Percentiles rank a stretch among this genome's conserved stretches.
Conservation (phyloP, 2,797 vertebrate species). For the Craterocephalus amniculus region DNA sequence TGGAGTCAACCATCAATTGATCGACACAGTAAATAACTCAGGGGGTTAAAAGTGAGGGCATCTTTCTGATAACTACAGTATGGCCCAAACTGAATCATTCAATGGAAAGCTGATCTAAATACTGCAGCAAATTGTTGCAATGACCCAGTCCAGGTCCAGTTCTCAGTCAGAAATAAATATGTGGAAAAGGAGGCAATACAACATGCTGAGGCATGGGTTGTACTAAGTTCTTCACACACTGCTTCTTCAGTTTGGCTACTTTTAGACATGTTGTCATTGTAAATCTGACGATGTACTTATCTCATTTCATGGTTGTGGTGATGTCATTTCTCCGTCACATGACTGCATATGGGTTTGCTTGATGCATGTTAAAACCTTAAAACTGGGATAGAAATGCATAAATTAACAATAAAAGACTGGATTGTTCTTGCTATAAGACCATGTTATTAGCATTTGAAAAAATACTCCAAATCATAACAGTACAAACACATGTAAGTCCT, state of each 20-base stretch:
- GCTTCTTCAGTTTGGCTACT: background rate
- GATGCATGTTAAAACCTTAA: conserved; percentile 38
- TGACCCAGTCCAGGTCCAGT: background rate
- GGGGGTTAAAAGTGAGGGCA: background rate
- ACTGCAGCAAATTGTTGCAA: background rate
- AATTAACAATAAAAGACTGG: conserved; percentile 58
- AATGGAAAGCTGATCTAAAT: background rate
- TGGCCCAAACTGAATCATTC: background rate
- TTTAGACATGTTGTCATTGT: background rate
- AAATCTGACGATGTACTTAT: background rate
- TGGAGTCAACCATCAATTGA: background rate
- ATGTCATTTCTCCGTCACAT: background rate
- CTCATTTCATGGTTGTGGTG: background rate
- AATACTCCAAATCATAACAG: conserved; percentile 41
- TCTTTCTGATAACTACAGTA: background rate
- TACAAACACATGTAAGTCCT: conserved; percentile 22
- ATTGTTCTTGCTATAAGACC: conserved; percentile 55
- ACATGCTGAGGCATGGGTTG: background rate
- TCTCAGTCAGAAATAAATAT: background rate
- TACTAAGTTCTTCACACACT: background rate
- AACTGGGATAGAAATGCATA: conserved; percentile 34
- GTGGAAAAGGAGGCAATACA: background rate
- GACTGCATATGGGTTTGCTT: conserved; percentile 11
- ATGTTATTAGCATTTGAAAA: conserved; percentile 38
- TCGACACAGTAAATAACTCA: background rate